phyloP scores from a whole-genome alignment of 2,797 vertebrate genomes.

The Pitangus sulphuratus region DNA sequence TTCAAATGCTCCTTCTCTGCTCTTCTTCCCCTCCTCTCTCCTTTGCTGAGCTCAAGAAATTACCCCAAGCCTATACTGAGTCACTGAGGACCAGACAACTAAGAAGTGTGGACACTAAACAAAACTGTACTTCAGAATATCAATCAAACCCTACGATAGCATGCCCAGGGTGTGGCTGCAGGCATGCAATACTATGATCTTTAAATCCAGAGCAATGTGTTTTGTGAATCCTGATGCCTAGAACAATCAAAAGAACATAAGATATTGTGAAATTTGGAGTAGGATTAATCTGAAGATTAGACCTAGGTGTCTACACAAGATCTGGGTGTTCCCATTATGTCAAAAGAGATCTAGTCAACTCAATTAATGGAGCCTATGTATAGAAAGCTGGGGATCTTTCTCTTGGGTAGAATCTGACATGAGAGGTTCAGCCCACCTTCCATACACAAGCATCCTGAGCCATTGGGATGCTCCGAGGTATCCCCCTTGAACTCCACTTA shows the following conservation, averaged over 20 bases:
- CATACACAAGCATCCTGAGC: not conserved
- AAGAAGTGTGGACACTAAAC: not conserved
- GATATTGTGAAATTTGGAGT: not conserved
- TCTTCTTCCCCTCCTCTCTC: not conserved
- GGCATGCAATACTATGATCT: not conserved
- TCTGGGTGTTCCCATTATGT: not conserved
- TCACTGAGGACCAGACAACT: rapidly evolving
- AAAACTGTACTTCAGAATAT: not conserved
- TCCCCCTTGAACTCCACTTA: not conserved
- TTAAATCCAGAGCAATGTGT: not conserved
- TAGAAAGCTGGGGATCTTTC: not conserved
- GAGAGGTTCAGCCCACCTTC: not conserved
- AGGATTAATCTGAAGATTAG: not conserved
- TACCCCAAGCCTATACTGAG: not conserved
- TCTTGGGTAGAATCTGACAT: not conserved
- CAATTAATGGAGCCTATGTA: not conserved
- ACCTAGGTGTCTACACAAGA: not conserved
- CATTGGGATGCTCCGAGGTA: not conserved
- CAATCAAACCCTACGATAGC: not conserved
- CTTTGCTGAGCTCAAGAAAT: not conserved
- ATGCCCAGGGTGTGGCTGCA: not conserved
- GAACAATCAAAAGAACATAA: not conserved
- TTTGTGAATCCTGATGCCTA: not conserved
- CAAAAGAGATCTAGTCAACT: slow-evolving; percentile 9
- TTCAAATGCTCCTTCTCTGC: not conserved